Evolutionary conservation across 1,140 invertebrate species (phyloP).

Genomic region (Dreissena polymorpha): DNA sequence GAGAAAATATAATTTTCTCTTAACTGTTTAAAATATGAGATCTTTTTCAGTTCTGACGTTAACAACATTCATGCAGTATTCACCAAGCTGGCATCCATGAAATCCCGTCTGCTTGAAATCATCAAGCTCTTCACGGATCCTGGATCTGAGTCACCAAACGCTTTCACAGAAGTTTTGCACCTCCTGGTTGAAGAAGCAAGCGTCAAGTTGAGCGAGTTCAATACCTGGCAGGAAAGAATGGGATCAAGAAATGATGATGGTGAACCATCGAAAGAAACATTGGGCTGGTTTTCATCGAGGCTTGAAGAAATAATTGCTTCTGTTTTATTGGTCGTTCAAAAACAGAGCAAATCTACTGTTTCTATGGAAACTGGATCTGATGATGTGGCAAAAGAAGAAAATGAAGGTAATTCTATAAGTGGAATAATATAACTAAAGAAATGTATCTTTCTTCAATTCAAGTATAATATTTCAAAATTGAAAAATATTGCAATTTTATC

Average conservation of each 20-base stretch:
- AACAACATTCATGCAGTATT: background rate
- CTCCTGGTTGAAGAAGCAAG: constrained; percentile 35
- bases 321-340: constrained; percentile 67
- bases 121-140: constrained; percentile 48
- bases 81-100: constrained; percentile 2
- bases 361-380: constrained; percentile 1
- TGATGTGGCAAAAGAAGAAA: constrained; percentile 2
- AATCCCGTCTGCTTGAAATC: constrained; percentile 7
- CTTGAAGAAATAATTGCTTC: constrained; percentile 62
- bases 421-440: no score
- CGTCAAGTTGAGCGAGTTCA: background rate
- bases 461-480: no score
- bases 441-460: no score
- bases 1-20: background rate
- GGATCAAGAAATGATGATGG: background rate
- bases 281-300: constrained; percentile 13
- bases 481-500: no score
- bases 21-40: background rate
- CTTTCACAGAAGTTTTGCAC: constrained; percentile 47
- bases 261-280: background rate
- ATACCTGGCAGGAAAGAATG: constrained; percentile 16
- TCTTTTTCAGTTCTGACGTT: constrained; percentile 27
- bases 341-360: constrained; percentile 60
- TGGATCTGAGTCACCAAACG: constrained; percentile 17
- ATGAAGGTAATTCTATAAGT: constrained; percentile 18